Conservation (phyloP, 2,888 invertebrate species). For the Tetragonisca angustula region DNA sequence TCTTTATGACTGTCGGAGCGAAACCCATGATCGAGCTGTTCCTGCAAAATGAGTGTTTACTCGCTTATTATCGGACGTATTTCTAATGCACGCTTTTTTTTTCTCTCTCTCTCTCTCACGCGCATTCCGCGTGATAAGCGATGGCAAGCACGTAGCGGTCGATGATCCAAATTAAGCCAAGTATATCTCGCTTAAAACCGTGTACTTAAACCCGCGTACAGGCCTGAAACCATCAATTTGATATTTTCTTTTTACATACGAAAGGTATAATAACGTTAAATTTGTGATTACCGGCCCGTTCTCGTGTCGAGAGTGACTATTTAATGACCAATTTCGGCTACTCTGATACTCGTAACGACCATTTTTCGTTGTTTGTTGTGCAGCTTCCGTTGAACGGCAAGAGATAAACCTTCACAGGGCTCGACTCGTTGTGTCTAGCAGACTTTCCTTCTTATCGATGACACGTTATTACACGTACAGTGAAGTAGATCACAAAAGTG, state of each 20-base stretch:
- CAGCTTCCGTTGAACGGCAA: neutral
- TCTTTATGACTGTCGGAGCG: constrained; percentile 30
- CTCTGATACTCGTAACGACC: neutral
- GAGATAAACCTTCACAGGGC: neutral
- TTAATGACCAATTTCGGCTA: neutral
- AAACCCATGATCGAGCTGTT: constrained; percentile 55
- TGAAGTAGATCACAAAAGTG: neutral
- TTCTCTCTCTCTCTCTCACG: neutral
- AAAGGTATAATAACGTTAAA: neutral
- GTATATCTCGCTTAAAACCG: neutral
- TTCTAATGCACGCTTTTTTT: neutral
- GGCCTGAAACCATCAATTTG: neutral
- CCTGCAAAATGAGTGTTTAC: constrained; percentile 27
- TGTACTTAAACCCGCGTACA: no score
- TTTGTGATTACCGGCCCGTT: neutral
- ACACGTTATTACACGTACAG: neutral
- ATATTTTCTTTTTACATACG: neutral
- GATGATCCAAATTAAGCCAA: constrained; percentile 8
- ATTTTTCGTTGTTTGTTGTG: neutral
- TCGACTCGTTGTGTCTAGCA: neutral
- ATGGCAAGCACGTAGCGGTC: constrained; percentile 2
- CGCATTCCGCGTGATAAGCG: constrained; percentile 2
- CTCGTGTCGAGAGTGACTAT: neutral
- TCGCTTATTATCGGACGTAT: constrained; percentile 17
- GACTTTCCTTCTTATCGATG: neutral